A percentile compares a stretch with the other conserved stretches of the same genome.
Evolutionary conservation across 2,888 invertebrate species (phyloP).

Genomic region (Cephus sareptanus): DNA sequence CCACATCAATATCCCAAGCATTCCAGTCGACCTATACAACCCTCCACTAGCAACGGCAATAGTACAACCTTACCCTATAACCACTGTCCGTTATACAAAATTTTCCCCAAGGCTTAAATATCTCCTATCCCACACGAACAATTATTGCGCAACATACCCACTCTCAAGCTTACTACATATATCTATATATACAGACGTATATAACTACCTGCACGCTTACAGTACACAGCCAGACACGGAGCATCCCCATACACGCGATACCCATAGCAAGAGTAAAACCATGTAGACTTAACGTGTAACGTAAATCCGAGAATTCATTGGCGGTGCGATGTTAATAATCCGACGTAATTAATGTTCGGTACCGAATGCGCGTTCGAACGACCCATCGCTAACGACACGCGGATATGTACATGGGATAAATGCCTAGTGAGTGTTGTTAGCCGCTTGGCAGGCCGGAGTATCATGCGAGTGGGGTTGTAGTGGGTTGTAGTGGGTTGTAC

Average conservation of each 20-base stretch:
- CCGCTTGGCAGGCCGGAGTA: background rate
- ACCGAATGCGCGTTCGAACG: slow-evolving; percentile 34
- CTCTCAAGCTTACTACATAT: background rate
- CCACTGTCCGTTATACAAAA: background rate
- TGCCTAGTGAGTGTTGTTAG: background rate
- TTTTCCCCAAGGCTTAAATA: background rate
- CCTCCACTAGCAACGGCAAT: background rate
- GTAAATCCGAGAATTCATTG: slow-evolving; percentile 35
- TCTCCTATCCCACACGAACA: background rate
- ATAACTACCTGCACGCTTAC: background rate
- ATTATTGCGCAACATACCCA: background rate
- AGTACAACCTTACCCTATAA: background rate
- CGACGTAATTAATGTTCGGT: slow-evolving; percentile 40
- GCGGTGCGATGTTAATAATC: slow-evolving; percentile 41
- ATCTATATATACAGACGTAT: no score
- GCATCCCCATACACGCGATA: background rate
- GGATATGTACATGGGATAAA: background rate
- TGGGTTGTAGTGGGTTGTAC: background rate
- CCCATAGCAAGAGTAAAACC: background rate
- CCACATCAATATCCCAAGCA: background rate
- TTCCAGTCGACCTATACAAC: background rate
- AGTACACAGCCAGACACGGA: background rate
- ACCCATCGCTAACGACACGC: slow-evolving; percentile 25
- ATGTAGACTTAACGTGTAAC: background rate
- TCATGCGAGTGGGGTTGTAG: background rate